A percentile compares a stretch with the other conserved stretches of the same genome.
phyloP scores from a whole-genome alignment of 2,113 vertebrate genomes.

The Orcinus orca region DNA sequence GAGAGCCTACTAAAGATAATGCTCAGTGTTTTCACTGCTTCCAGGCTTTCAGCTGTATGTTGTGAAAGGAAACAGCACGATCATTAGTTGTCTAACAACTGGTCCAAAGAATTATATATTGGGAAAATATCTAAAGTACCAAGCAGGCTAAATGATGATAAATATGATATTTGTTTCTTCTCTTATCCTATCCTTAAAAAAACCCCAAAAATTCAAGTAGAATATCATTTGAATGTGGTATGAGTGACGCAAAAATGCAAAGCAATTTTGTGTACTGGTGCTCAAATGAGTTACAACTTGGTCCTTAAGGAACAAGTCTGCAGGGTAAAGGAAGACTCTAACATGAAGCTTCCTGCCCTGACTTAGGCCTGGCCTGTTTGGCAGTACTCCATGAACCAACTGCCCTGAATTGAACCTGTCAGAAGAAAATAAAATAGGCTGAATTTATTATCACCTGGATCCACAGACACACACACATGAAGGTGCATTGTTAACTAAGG shows the following conservation, averaged over 20 bases:
- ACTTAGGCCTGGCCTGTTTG: constrained; percentile 13
- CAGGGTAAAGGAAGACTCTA: neutral
- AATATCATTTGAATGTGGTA: neutral
- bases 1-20: neutral
- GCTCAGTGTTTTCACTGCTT: constrained; percentile 1
- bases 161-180: neutral
- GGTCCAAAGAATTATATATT: neutral
- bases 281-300: neutral
- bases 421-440: constrained; percentile 44
- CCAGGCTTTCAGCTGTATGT: neutral
- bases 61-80: neutral
- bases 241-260: neutral
- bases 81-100: neutral
- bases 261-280: neutral
- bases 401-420: constrained; percentile 42
- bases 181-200: neutral
- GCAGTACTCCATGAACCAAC: constrained; percentile 35
- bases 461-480: neutral
- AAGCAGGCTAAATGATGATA: neutral
- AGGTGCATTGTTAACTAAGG: neutral
- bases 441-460: constrained; percentile 43
- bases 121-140: constrained; percentile 4
- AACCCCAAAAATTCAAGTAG: neutral
- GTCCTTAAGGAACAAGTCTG: neutral
- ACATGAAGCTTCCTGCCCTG: neutral